phyloP scores from a whole-genome alignment of 2,888 invertebrate species.

The Endotricha flammealis region DNA sequence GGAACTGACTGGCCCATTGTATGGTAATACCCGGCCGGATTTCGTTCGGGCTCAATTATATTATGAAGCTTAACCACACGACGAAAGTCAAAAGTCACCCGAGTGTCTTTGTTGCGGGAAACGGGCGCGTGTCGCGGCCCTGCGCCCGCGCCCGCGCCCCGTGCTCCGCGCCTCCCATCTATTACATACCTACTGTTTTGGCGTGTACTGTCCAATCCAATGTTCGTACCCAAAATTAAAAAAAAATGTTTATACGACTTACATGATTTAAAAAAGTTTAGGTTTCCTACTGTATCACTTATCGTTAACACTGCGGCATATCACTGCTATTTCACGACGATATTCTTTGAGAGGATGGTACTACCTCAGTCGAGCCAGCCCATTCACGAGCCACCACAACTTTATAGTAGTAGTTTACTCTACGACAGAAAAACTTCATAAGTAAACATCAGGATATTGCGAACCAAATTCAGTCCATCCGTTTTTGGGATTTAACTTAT shows the following conservation, averaged over 20 bases:
- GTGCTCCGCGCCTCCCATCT: constrained; percentile 14
- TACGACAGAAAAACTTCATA: too few species aligned
- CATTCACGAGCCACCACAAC: too few species aligned
- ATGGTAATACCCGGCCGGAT: constrained; percentile 75
- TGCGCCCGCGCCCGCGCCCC: constrained; percentile 25
- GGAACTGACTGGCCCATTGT: constrained; percentile 74
- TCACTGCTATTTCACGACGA: too few species aligned
- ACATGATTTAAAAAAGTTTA: constrained; percentile 5
- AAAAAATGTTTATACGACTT: constrained; percentile 4
- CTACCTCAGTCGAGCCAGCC: too few species aligned
- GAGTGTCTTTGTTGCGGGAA: constrained; percentile 53
- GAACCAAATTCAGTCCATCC: too few species aligned
- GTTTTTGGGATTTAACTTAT: too few species aligned
- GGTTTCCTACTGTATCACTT: too few species aligned
- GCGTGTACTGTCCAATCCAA: constrained; percentile 18
- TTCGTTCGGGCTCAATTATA: constrained; percentile 76
- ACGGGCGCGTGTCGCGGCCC: constrained; percentile 30
- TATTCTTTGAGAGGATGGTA: too few species aligned
- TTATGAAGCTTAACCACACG: constrained; percentile 73
- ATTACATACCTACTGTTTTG: constrained; percentile 11
- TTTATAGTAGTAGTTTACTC: too few species aligned
- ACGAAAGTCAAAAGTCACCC: constrained; percentile 75
- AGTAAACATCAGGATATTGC: too few species aligned
- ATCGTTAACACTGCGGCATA: too few species aligned
- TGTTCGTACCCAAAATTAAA: too few species aligned